A percentile compares a stretch with the other conserved stretches of the same genome.
Evolutionary conservation across 2,888 invertebrate species (phyloP).

Genomic region (Ophioninae sp.): DNA sequence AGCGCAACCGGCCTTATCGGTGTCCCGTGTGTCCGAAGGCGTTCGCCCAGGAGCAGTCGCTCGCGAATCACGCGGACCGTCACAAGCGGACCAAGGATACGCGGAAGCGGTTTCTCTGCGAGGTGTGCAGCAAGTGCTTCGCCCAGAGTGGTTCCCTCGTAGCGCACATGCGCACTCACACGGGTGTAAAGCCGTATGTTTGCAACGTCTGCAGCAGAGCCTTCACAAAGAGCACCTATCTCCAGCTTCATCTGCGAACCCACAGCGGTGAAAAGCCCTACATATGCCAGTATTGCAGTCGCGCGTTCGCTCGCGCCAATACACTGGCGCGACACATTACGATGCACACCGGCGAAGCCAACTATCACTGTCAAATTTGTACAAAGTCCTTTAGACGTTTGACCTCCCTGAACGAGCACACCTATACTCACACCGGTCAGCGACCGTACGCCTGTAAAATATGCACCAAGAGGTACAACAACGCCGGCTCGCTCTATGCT

Average conservation of each 20-base stretch:
- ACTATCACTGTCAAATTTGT: constrained; percentile 78
- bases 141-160: constrained; percentile 78
- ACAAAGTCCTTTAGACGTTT: constrained; percentile 76
- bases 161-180: constrained; percentile 78
- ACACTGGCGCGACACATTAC: constrained; percentile 78
- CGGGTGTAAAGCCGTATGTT: constrained; percentile 77
- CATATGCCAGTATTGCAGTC: constrained; percentile 78
- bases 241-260: constrained; percentile 76
- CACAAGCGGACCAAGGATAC: constrained; percentile 76
- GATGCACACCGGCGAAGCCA: constrained; percentile 79
- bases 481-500: constrained; percentile 73
- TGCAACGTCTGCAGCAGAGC: constrained; percentile 77
- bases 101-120: constrained; percentile 77
- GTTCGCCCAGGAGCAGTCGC: constrained; percentile 75
- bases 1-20: constrained; percentile 74
- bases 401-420: constrained; percentile 78
- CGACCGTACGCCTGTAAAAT: constrained; percentile 78
- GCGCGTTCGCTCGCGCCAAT: constrained; percentile 77
- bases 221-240: constrained; percentile 78
- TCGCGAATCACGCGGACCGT: constrained; percentile 77
- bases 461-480: constrained; percentile 74
- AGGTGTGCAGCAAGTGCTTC: constrained; percentile 78
- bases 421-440: constrained; percentile 78
- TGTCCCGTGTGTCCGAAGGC: constrained; percentile 76
- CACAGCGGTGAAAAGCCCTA: constrained; percentile 79